Base-by-base conservation (phyloP, 2,888 invertebrate genomes). In the Calameuta idolon region DNA sequence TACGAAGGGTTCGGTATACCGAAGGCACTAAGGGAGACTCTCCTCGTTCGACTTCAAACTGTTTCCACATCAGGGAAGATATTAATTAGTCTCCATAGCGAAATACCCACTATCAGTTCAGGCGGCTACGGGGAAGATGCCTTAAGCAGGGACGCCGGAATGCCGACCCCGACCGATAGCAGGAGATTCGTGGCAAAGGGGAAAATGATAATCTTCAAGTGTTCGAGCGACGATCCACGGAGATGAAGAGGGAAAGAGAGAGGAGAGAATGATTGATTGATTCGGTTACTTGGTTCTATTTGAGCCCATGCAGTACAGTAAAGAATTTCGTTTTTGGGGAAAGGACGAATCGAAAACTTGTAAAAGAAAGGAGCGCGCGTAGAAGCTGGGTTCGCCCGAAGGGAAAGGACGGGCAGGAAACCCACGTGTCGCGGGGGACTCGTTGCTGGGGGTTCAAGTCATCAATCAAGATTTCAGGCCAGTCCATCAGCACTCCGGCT, bases 401-500 rank as follows among this genome's bases (percentile, higher is more conserved):
- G 12, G n/a, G 33, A 69, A 11, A 30, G 69, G 69, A 69, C 23
- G 69, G 69, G 30, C 69, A 30, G n/a, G 23, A 69, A 69, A 3
- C 11, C 69, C 69, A 69, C 69, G 69, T 69, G 69, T 69, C 69
- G 30, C 69, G 30, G 11, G 33, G 69, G 33, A 69, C 69, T 69
- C 69, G 30, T 33, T 12, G 69, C 69, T 33, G 69, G 35, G 77
- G 75, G 75, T 69, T 35, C 81, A 76, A 80, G 79, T 81, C 84
- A 82, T 85, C 84, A 85, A 85, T 85, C 84, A 85, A 76, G 75
- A 55, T 69, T 34, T 71, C 69, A 74, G 74, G 75, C 71, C 76
- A 79, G 81, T 81, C 81, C 77, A 74, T 79, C 82, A 81, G 74
- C 79, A 79, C 77, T 79, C 71, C 30, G 33, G 69, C 69, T 33